A percentile compares a stretch with the other conserved stretches of the same genome.
phyloP scores from a whole-genome alignment of 2,888 invertebrate genomes.

The Morpho helenor region DNA sequence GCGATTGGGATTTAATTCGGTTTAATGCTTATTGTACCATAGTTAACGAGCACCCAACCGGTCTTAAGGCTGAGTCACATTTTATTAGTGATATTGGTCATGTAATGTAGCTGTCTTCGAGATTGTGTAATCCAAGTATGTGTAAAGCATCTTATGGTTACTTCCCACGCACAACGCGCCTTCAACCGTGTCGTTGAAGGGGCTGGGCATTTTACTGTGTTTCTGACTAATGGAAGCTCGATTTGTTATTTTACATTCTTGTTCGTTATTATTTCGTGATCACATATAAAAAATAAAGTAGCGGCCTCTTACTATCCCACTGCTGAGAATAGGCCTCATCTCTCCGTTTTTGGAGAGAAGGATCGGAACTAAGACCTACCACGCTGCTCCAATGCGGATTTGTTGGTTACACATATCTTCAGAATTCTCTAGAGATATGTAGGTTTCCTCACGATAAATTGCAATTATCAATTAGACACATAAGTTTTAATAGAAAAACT shows the following conservation, averaged over 20 bases:
- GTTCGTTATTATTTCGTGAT: no score
- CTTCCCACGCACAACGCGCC: slow-evolving; percentile 72
- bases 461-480: no score
- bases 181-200: slow-evolving; percentile 69
- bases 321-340: no score
- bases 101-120: slow-evolving; percentile 56
- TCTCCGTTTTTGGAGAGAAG: no score
- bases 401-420: no score
- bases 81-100: slow-evolving; percentile 29
- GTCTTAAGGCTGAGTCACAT: slow-evolving; percentile 17
- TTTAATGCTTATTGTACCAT: slow-evolving; percentile 9
- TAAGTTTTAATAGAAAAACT: no score
- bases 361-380: no score
- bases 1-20: slow-evolving; percentile 17
- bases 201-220: slow-evolving; percentile 66
- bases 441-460: no score
- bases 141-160: slow-evolving; percentile 51
- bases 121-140: slow-evolving; percentile 74
- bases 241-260: slow-evolving; percentile 18
- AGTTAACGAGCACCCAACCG: slow-evolving; percentile 16
- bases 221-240: slow-evolving; percentile 48
- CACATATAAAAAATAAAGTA: no score
- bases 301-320: no score
- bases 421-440: no score
- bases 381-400: no score